Evolutionary conservation across 2,888 invertebrate genomes (phyloP).

Genomic region (Xanthia icteritia): DNA sequence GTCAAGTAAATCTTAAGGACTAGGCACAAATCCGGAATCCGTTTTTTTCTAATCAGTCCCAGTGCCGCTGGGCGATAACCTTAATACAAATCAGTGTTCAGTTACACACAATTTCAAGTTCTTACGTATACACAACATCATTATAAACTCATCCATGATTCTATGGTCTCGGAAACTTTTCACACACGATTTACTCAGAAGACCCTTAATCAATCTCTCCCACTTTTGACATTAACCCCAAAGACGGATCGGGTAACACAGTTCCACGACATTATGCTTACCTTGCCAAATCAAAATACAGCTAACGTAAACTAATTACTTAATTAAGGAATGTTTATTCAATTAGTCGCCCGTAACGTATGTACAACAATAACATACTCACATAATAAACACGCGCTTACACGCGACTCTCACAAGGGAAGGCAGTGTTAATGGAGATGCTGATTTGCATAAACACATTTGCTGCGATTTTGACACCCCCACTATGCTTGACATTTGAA

Average conservation of each 20-base stretch:
- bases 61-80: background rate
- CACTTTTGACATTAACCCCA: slow-evolving; percentile 7
- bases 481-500: slow-evolving; percentile 84
- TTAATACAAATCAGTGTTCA: background rate
- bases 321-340: slow-evolving; percentile 58
- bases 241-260: background rate
- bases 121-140: background rate
- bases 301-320: slow-evolving; percentile 47
- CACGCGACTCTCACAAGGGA: slow-evolving; percentile 73
- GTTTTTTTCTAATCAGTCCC: background rate
- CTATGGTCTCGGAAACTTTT: background rate
- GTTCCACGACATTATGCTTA: slow-evolving; percentile 5
- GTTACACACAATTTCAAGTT: background rate
- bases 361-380: slow-evolving; percentile 71
- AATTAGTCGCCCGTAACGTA: slow-evolving; percentile 54
- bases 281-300: slow-evolving; percentile 50
- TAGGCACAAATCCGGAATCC: background rate
- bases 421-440: slow-evolving; percentile 85
- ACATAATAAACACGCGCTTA: slow-evolving; percentile 79
- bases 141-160: background rate
- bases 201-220: background rate
- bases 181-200: background rate
- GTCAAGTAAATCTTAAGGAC: background rate
- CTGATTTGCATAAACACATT: slow-evolving; percentile 89
- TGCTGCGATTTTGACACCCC: slow-evolving; percentile 87